Base-by-base conservation (phyloP, 2,888 invertebrate species). In the Micoletzkya japonica region DNA sequence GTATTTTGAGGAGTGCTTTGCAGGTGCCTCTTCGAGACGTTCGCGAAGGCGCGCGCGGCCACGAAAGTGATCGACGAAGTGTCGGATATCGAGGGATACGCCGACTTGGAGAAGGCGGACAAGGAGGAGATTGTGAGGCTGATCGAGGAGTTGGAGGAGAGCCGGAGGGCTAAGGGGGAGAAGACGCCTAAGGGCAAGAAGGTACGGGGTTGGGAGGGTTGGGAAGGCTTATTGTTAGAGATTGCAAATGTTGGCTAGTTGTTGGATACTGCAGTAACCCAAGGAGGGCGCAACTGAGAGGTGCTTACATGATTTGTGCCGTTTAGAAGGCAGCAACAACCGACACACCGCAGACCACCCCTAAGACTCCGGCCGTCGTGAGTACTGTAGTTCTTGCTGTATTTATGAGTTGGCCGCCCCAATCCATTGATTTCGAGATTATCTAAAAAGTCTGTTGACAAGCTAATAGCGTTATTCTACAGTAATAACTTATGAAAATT, bases 41-140 rank as follows among this genome's bases (percentile, higher is more conserved):
- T 94, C 76, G 87, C 90, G 50, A 91, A 91, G 83, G 93, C 94
- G 80, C 88, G 93, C 67, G 91, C 91, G 0, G 90, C 91, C 0
- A 94, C 94, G 0, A 92, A 91, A 87, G 90, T 91, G 71, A 91
- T 94, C 72, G 92, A 93, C 77, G 89, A 90, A 1, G 86, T 86
- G 70, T 91, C 91, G 73, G 93, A 94, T 81, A 88, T 94, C 32
- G 91, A 91, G 64, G 77, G 71, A 4, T 76, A 59, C 68, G 57
- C 49, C 10, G 66, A 67, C n/a, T 34, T 76, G 14, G 63, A 39
- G n/a, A 71, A 71, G 17, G 73, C 72, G 4, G 76, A 76, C 59
- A 73, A 74, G 50, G 71, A 75, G 14, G 63, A 66, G 28, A 73
- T 80, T 26, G 56, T 69, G 20, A 73, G 75, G 54, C 58, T 76